Base-by-base conservation (phyloP, 2,888 invertebrate species). In the Apotomis turbidana region DNA sequence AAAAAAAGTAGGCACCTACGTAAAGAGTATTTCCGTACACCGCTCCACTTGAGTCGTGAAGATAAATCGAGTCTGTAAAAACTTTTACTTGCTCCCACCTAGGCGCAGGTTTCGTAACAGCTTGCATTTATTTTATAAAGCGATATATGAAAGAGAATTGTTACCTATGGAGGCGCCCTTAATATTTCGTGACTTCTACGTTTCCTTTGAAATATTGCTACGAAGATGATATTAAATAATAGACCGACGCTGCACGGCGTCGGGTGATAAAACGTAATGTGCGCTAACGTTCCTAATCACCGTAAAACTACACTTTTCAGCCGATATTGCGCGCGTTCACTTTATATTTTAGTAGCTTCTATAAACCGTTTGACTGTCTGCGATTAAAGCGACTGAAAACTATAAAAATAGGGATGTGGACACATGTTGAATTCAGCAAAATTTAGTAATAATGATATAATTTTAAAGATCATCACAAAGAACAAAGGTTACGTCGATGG, bases 101-200 rank as follows among this genome's bases (percentile, higher is more conserved):
- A 70, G 62, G 77, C 73, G 78, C 79, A 78, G 79, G 79, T 77
- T 76, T 73, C 77, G 85, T 85, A 86, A 86, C 84, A 84, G 84
- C 86, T 85, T 85, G 85, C 85, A 85, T 87, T 88, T 88, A 86
- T 87, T 86, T 85, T 80, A 81, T 78, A 77, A 84, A 41, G 81
- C 82, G 83, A 84, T 84, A 81, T 84, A 83, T 78, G 79, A 77
- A 78, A 75, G 76, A 77, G 76, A 77, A 49, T 75, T 72, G 73
- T 77, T 73, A 75, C 75, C 69, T 57, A 61, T 27, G 13, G n/a
- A 44, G 51, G 55, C 70, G 71, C 59, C 59, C 73, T 75, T 75
- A 74, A 75, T 75, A 78, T 76, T 75, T 75, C n/a, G 55, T 49
- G 71, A 71, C 59, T 67, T 66, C 15, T 68, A 38, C 59, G 51